Base-by-base conservation (phyloP, 2,888 invertebrate genomes). In the Drosophila anceps region DNA sequence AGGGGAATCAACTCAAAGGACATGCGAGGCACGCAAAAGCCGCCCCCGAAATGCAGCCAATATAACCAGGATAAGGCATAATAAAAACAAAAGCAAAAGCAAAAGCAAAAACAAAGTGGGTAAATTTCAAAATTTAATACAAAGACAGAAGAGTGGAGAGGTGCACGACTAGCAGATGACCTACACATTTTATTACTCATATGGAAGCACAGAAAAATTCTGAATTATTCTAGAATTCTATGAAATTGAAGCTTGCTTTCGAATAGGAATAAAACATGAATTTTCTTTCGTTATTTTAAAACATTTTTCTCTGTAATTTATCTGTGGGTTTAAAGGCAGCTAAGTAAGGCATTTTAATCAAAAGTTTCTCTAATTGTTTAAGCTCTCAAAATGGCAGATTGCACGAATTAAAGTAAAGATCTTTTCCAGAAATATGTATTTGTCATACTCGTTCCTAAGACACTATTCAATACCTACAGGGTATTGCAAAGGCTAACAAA, bases 21-120 rank as follows among this genome's bases (percentile, higher is more conserved):
- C 24, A 50, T 15, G 15, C 44, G 51, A 61, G 37, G 57, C 64
- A 53, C 65, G 61, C 53, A 53, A 69, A 69, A 65, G 54, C 68
- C 84, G 71, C 81, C 85, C 76, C 62, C 80, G 58, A 69, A 68
- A 44, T 57, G 75, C 72, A 77, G 87, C 84, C 89, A 86, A 86
- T 89, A 86, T 89, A 84, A 78, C 69, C 77, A 69, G 73, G 61
- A 61, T 69, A 64, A n/a, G 44, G 35, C 24, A 51, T 43, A 58
- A 61, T 43, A 58, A 51, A 63, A 62, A 46, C 43, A 64, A 58
- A 51, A 54, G 24, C 58, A 62, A n/a, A n/a, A n/a, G n/a, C n/a
- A n/a, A 65, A 64, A 72, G 55, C 59, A 63, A 70, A 63, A 74
- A 43, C 58, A 61, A 73, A 88, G 81, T 81, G 74, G 79, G 85